Evolutionary conservation across 1,140 invertebrate genomes (phyloP).

Genomic region (Papilio polyxenes): DNA sequence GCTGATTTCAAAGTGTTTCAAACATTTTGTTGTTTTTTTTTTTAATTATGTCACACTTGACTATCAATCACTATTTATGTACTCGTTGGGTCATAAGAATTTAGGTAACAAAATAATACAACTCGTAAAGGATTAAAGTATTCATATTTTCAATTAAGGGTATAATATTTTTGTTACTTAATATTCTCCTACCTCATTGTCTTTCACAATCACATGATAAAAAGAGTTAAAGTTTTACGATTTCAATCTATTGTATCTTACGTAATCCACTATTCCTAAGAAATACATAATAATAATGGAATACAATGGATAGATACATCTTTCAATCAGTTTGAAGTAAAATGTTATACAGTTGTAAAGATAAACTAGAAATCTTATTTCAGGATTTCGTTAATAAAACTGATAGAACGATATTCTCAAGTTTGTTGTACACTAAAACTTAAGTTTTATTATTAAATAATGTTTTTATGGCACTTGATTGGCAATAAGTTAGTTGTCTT

Average conservation of each 20-base stretch:
- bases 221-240: neutral
- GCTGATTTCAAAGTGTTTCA: too few species aligned
- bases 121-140: neutral
- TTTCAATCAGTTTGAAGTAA: neutral
- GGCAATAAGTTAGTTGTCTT: neutral
- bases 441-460: neutral
- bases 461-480: neutral
- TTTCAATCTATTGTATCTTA: neutral
- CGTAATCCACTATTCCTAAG: neutral
- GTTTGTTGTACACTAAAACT: too few species aligned
- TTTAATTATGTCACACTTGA: too few species aligned
- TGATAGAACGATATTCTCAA: too few species aligned
- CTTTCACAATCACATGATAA: neutral
- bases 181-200: neutral
- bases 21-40: too few species aligned
- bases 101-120: neutral
- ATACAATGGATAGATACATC: conserved; percentile 4
- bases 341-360: neutral
- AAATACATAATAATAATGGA: neutral
- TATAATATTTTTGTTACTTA: neutral
- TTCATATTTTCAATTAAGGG: neutral
- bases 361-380: too few species aligned
- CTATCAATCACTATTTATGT: neutral
- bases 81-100: neutral
- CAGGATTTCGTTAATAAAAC: too few species aligned